A percentile compares a stretch with the other conserved stretches of the same genome.
These are phyloP conservation scores for Stenoptilia bipunctidactyla DNA, from an alignment of 2,888 invertebrate species.

Conservation along the genomic window DNA sequence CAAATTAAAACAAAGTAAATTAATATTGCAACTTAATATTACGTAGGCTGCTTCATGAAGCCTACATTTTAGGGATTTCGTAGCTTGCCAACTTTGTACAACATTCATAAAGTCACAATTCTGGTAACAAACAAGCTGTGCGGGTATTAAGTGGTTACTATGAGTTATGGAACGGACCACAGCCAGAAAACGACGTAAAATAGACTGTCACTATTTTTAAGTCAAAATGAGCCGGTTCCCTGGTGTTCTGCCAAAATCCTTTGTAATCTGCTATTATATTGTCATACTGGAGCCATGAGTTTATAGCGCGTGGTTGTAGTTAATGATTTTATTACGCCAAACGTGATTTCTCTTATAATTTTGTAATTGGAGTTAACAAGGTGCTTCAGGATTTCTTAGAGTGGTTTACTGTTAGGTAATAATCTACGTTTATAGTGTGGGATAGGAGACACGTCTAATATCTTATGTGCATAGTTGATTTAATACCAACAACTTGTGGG, in stretches of 20 bases:
- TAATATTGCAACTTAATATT: background rate
- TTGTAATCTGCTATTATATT: background rate
- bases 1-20: no score
- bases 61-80: background rate
- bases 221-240: background rate
- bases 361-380: no score
- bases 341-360: no score
- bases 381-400: no score
- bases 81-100: slow-evolving; percentile 1
- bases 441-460: no score
- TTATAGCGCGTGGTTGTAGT: no score
- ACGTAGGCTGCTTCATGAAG: background rate
- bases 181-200: background rate
- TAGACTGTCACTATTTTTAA: slow-evolving; percentile 1
- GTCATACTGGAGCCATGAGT: no score
- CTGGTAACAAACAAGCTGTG: background rate
- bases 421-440: no score
- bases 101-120: slow-evolving; percentile 1
- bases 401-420: no score
- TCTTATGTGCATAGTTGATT: no score
- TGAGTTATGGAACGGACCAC: background rate
- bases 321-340: no score
- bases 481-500: no score
- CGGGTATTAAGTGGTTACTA: background rate
- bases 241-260: background rate